Evolutionary conservation across 2,113 vertebrate species (phyloP).

Genomic region (Aldabrachelys gigantea): DNA sequence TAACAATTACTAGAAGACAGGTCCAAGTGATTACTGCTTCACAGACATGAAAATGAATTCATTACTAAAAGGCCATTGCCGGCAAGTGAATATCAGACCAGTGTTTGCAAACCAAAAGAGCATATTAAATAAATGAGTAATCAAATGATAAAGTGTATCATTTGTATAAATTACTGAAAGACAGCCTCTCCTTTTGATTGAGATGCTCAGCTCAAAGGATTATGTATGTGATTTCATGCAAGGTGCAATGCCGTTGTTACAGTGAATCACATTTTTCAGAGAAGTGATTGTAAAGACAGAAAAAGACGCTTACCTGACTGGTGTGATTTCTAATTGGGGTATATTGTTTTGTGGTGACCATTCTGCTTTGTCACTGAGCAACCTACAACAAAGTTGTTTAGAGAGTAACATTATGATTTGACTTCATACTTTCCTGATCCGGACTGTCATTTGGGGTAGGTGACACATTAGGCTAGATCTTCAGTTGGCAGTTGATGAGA

Average conservation of each 20-base stretch:
- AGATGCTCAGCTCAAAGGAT: background rate
- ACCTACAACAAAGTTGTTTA: background rate
- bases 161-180: constrained; percentile 50
- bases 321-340: background rate
- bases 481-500: background rate
- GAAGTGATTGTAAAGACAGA: accelerated
- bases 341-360: background rate
- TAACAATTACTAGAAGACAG: constrained; percentile 56
- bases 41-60: constrained; percentile 38
- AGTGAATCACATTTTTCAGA: accelerated
- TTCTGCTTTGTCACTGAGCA: background rate
- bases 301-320: background rate
- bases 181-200: constrained; percentile 18
- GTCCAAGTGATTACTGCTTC: constrained; percentile 43
- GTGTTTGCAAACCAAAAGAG: constrained; percentile 21
- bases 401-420: background rate
- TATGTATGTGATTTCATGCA: background rate
- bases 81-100: background rate
- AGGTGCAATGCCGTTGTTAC: background rate
- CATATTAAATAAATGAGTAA: constrained; percentile 50
- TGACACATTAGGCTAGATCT: background rate
- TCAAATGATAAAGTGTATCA: constrained; percentile 16
- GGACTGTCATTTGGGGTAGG: background rate
- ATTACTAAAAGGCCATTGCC: background rate
- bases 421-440: background rate